Base-by-base conservation (phyloP, 2,797 vertebrate species). In the Takifugu ocellatus region DNA sequence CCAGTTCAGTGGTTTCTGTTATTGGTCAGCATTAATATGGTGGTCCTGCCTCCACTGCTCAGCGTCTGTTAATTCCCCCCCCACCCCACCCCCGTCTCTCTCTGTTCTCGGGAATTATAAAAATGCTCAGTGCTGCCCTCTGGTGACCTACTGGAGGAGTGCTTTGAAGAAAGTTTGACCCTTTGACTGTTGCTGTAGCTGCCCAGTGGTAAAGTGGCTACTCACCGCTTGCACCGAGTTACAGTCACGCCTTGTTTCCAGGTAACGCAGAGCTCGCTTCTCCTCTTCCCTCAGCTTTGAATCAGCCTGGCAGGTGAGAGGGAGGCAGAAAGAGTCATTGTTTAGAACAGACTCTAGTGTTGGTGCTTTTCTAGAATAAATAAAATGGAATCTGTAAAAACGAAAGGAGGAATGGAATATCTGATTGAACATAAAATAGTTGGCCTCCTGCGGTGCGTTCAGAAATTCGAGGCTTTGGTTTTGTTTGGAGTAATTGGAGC, bases 211-310 rank as follows among this genome's bases (percentile, higher is more conserved):
- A 0, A 8, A 1, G 31, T 47, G 1, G 24, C 12, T 31, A 79
- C 96, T 95, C 87, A 98, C 97, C 74, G 95, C 95, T 87, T 98
- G 96, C 77, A 99, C 96, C 68, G 97, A 99, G 83, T 98, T 98
- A 88, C 97, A 99, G 91, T 99, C 96, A 25, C 95, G 93, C 54
- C 97, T 93, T 8, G 96, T 98, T 91, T 99, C 97, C 89, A 99
- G 91, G 78, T 99, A 99, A 42, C 97, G 90, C 68, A 97, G 88
- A 12, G 97, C 97, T 79, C 97, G 94, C 85, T 99, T 98, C 88
- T 99, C 97, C 53, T 98, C 97, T 86, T 99, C 97, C 82, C 96
- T 94, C 86, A 99, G 89, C 92, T 99, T 99, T 77, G 95, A 94
- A 77, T 98, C 97, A 89, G 96, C 97, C 97, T 99, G 83, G 2